Evolutionary conservation across 2,888 invertebrate genomes (phyloP).

Genomic region (Hirtodrosophila confusa): DNA sequence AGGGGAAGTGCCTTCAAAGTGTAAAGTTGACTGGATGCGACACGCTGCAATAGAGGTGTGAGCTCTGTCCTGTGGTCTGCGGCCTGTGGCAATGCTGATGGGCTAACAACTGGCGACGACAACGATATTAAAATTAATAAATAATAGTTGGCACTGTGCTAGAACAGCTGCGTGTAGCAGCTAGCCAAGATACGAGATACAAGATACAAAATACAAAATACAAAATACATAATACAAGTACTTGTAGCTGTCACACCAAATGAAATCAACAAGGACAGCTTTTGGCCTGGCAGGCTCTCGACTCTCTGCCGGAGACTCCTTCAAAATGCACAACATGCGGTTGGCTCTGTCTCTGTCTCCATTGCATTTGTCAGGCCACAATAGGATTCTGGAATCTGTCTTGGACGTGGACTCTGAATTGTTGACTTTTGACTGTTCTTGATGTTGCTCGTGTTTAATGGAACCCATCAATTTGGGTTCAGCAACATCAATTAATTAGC

Average conservation of each 20-base stretch:
- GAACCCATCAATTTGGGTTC: slow-evolving; percentile 2
- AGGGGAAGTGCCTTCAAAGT: slow-evolving; percentile 17
- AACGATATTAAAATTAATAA: slow-evolving; percentile 60
- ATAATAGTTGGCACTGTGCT: slow-evolving; percentile 38
- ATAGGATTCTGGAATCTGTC: slow-evolving; percentile 19
- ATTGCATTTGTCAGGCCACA: slow-evolving; percentile 31
- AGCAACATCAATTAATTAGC: slow-evolving; percentile 27
- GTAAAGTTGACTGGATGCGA: slow-evolving; percentile 15
- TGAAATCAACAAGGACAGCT: slow-evolving; percentile 32
- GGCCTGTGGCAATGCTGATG: slow-evolving; percentile 33
- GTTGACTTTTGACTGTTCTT: slow-evolving; percentile 21
- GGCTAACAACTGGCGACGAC: slow-evolving; percentile 46
- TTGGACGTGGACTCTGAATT: slow-evolving; percentile 4
- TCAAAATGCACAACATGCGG: slow-evolving; percentile 38
- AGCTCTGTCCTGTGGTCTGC: slow-evolving; percentile 19
- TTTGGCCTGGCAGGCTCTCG: slow-evolving; percentile 15
- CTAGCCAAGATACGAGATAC: background rate
- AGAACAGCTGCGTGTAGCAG: slow-evolving; percentile 18
- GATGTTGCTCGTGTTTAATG: background rate
- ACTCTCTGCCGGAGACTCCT: background rate
- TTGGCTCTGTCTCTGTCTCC: background rate
- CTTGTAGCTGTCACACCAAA: slow-evolving; percentile 44
- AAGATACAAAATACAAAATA: slow-evolving; percentile 7
- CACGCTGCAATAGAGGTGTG: slow-evolving; percentile 3
- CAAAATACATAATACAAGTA: slow-evolving; percentile 10